A percentile compares a stretch with the other conserved stretches of the same genome.
These are phyloP conservation scores for Teinopalpus imperialis DNA, from an alignment of 2,888 invertebrate species.

Conservation along the genomic window DNA sequence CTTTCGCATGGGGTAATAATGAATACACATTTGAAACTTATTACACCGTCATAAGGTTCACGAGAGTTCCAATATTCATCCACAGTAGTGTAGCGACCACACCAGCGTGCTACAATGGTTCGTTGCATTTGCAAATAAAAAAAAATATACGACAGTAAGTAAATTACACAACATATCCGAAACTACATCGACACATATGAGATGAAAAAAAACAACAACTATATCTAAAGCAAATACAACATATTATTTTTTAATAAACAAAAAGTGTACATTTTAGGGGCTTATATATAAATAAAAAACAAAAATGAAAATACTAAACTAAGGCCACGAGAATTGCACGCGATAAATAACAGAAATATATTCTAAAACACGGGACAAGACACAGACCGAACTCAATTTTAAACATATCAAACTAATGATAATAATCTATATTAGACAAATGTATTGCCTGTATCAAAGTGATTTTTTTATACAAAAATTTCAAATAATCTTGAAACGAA, in stretches of 20 bases:
- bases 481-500: no score
- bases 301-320: neutral
- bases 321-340: constrained; percentile 18
- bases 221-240: constrained; percentile 6
- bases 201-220: constrained; percentile 9
- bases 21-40: no score
- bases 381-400: no score
- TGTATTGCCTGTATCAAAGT: no score
- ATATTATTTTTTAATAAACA: constrained; percentile 12
- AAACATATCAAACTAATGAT: no score
- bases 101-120: neutral
- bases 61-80: no score
- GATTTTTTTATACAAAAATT: no score
- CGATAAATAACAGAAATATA: constrained; percentile 13
- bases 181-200: constrained; percentile 1
- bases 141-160: neutral
- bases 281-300: constrained; percentile 2
- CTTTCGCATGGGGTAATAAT: no score
- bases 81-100: no score
- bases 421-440: no score
- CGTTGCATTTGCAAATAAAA: constrained; percentile 9
- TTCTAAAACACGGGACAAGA: neutral
- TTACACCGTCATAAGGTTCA: no score
- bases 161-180: constrained; percentile 3
- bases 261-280: constrained; percentile 3